Conservation (phyloP, 2,797 vertebrate genomes). For the Chrysocyon brachyurus region DNA sequence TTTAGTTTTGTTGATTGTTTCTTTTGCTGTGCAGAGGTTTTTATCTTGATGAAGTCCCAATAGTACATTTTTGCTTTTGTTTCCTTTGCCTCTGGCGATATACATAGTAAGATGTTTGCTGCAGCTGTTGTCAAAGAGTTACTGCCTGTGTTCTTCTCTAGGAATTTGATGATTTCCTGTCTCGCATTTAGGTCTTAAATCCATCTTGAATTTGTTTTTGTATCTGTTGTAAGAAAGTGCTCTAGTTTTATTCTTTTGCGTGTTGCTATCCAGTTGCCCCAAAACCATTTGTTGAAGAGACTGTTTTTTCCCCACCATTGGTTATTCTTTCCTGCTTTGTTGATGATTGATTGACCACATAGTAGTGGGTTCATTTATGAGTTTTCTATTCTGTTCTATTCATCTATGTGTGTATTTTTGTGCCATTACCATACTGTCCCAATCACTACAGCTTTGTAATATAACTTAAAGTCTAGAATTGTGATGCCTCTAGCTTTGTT, state of each 20-base stretch:
- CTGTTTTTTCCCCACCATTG: neutral
- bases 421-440: neutral
- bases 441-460: neutral
- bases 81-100: neutral
- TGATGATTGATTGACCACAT: neutral
- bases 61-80: neutral
- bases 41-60: neutral
- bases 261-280: neutral
- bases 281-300: neutral
- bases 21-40: neutral
- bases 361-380: neutral
- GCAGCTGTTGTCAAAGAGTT: neutral
- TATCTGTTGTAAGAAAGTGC: neutral
- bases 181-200: neutral
- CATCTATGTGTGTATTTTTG: neutral
- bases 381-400: neutral
- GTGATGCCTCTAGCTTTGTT: neutral
- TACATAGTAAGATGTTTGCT: neutral
- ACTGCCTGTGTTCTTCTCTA: neutral
- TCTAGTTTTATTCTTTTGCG: neutral
- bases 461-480: neutral
- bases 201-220: neutral
- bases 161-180: neutral
- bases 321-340: neutral
- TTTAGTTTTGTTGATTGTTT: neutral